Conservation (phyloP, 1,140 invertebrate species). For the Drosophila willistoni region DNA sequence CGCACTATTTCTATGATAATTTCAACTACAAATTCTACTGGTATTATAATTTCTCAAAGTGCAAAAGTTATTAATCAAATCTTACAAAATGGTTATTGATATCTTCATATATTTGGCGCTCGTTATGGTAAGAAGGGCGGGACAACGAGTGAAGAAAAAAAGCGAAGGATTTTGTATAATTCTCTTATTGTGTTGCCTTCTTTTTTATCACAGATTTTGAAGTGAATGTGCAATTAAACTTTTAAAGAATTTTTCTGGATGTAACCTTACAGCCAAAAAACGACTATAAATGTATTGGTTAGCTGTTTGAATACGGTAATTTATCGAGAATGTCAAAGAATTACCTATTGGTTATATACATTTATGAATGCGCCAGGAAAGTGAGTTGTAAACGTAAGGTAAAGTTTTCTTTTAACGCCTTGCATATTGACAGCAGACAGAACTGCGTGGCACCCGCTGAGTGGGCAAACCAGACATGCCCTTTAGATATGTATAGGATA, state of each 20-base stretch:
- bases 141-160: conserved; percentile 28
- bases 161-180: conserved; percentile 18
- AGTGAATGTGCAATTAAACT: conserved; percentile 46
- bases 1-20: conserved; percentile 27
- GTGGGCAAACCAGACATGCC: conserved; percentile 91
- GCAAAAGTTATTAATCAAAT: conserved; percentile 49
- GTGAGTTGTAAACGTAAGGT: no score
- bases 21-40: conserved; percentile 38
- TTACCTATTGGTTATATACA: no score
- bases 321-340: no score
- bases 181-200: background rate
- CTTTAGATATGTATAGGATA: conserved; percentile 90
- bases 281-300: no score
- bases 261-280: conserved; percentile 38
- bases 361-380: no score
- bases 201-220: conserved; percentile 77
- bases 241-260: background rate
- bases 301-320: no score
- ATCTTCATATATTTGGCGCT: conserved; percentile 1
- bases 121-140: background rate
- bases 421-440: conserved; percentile 78
- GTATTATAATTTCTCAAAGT: conserved; percentile 37
- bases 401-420: conserved; percentile 64
- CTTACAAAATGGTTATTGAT: conserved; percentile 6
- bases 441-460: conserved; percentile 88